phyloP scores from a whole-genome alignment of 1,140 invertebrate species.

The Dinoponera quadriceps region DNA sequence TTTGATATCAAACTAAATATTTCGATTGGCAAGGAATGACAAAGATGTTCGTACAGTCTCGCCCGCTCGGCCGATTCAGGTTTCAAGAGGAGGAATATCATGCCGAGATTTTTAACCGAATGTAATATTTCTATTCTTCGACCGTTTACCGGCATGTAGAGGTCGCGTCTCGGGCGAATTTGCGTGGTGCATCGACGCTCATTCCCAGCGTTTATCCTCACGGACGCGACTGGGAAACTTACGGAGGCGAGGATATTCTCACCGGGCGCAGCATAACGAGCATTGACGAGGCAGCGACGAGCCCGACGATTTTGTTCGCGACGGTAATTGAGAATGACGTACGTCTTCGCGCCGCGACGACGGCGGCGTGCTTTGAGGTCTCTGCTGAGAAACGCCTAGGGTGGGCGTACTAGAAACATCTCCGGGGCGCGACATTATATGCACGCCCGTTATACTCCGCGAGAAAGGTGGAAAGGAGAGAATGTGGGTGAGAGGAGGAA shows the following conservation, averaged over 20 bases:
- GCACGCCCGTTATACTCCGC: constrained; percentile 49
- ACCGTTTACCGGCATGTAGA: too few relatives aligned
- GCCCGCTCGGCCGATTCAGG: too few relatives aligned
- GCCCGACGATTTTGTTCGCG: constrained; percentile 69
- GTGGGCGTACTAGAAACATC: constrained; percentile 67
- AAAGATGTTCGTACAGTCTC: too few relatives aligned
- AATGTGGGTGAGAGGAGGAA: not conserved
- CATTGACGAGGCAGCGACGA: constrained; percentile 56
- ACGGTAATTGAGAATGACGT: constrained; percentile 83
- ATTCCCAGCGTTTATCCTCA: too few relatives aligned
- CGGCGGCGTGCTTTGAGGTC: constrained; percentile 77
- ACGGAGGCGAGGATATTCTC: not conserved
- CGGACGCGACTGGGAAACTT: not conserved
- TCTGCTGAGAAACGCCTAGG: constrained; percentile 64
- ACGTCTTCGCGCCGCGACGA: constrained; percentile 61
- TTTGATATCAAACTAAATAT: too few relatives aligned
- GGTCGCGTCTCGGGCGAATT: too few relatives aligned
- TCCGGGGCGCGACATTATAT: constrained; percentile 60
- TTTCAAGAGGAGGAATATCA: too few relatives aligned
- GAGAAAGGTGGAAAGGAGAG: constrained; percentile 13
- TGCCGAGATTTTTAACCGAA: too few relatives aligned
- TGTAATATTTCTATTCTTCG: too few relatives aligned
- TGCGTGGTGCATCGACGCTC: too few relatives aligned
- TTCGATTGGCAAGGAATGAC: too few relatives aligned
- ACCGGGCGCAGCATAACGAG: constrained; percentile 52